Percentiles rank a stretch among this genome's conserved stretches.
phyloP scores from a whole-genome alignment of 2,797 vertebrate genomes.

The Pipistrellus nathusii region DNA sequence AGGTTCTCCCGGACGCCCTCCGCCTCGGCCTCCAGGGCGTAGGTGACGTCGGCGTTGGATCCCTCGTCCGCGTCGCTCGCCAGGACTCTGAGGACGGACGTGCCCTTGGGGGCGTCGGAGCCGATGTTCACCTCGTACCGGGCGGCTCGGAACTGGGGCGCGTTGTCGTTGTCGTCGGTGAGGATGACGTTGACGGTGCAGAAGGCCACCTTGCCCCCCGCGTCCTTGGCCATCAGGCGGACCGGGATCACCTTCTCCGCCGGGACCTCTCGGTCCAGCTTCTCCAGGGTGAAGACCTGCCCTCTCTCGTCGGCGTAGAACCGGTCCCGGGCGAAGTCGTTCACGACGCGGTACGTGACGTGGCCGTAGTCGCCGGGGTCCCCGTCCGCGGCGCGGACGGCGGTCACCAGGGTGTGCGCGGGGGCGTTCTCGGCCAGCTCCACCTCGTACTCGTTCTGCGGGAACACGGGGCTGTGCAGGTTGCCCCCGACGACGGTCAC shows the following conservation, averaged over 20 bases:
- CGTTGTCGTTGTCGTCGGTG: slow-evolving; percentile 97
- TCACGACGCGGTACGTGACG: slow-evolving; percentile 95
- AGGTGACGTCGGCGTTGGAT: slow-evolving; percentile 96
- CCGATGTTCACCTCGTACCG: slow-evolving; percentile 94
- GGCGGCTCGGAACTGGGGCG: slow-evolving; percentile 96
- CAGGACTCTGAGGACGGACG: slow-evolving; percentile 93
- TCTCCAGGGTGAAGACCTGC: slow-evolving; percentile 94
- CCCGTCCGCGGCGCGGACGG: slow-evolving; percentile 93
- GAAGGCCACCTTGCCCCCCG: slow-evolving; percentile 97
- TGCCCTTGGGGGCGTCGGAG: slow-evolving; percentile 93
- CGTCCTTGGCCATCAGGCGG: slow-evolving; percentile 95
- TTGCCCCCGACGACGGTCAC: slow-evolving; percentile 94
- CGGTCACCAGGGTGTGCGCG: slow-evolving; percentile 92
- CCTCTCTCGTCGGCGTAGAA: slow-evolving; percentile 95
- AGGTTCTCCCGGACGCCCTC: slow-evolving; percentile 96
- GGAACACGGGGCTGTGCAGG: slow-evolving; percentile 95
- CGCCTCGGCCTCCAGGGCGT: slow-evolving; percentile 94
- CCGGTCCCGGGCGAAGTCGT: slow-evolving; percentile 96
- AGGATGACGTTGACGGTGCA: slow-evolving; percentile 96
- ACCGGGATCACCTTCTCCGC: slow-evolving; percentile 95
- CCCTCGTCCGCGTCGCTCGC: slow-evolving; percentile 98
- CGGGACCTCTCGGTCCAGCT: slow-evolving; percentile 95
- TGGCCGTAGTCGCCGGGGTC: slow-evolving; percentile 93
- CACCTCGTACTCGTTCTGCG: slow-evolving; percentile 94
- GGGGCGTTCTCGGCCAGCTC: slow-evolving; percentile 97